phyloP scores from a whole-genome alignment of 2,797 vertebrate species.

The Siniperca undulata region DNA sequence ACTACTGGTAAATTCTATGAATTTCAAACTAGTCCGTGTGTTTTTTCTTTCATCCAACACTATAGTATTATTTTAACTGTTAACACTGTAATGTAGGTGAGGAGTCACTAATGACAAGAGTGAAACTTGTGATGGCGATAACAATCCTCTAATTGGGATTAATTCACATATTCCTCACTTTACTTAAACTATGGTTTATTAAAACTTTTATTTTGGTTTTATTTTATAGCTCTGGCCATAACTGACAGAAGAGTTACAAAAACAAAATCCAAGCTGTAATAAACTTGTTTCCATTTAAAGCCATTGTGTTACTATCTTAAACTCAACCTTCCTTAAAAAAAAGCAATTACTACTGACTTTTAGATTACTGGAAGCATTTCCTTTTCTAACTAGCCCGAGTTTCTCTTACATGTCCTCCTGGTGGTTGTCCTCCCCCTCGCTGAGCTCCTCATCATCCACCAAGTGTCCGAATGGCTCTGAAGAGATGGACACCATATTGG shows the following conservation, averaged over 20 bases:
- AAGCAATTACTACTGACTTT: not conserved
- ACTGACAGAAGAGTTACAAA: not conserved
- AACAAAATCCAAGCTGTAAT: not conserved
- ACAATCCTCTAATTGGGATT: too few relatives aligned
- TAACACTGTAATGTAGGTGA: not conserved
- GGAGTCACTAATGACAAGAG: not conserved
- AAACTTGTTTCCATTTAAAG: not conserved
- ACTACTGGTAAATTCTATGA: too few relatives aligned
- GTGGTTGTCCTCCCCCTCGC: slow-evolving; percentile 93
- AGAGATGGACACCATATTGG: slow-evolving; percentile 99
- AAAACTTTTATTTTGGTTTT: too few relatives aligned
- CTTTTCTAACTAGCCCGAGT: not conserved
- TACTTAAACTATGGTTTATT: too few relatives aligned
- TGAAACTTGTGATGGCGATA: not conserved
- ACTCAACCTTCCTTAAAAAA: not conserved
- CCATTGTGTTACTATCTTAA: not conserved
- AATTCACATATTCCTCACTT: too few relatives aligned
- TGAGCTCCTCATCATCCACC: slow-evolving; percentile 96
- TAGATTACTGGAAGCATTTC: not conserved
- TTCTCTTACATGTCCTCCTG: slow-evolving; percentile 92
- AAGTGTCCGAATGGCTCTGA: slow-evolving; percentile 97
- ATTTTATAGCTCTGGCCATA: not conserved
- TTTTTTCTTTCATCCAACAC: too few relatives aligned
- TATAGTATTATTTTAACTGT: not conserved
- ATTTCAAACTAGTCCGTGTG: too few relatives aligned